Evolutionary conservation across 2,113 vertebrate species (phyloP).

Genomic region (Passer montanus): DNA sequence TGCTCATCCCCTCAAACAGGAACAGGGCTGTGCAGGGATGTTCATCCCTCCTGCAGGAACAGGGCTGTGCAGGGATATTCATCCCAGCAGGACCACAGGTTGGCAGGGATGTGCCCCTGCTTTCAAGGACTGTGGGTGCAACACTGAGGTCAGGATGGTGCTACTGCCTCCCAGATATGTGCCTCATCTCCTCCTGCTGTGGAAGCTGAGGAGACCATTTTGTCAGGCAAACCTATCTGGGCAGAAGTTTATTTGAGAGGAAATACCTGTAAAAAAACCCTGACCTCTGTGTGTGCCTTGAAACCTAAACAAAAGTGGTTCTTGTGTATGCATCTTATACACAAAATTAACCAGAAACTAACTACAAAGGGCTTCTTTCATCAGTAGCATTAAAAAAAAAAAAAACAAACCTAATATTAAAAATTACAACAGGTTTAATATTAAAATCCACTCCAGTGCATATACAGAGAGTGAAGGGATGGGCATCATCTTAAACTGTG

Average conservation of each 20-base stretch:
- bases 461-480: no score
- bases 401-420: neutral
- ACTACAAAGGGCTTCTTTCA: neutral
- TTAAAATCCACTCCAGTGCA: neutral
- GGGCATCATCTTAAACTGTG: rapidly evolving
- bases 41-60: neutral
- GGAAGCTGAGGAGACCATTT: neutral
- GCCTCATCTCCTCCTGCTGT: neutral
- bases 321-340: neutral
- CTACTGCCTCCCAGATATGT: neutral
- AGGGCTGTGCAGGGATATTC: neutral
- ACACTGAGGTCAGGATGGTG: neutral
- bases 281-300: neutral
- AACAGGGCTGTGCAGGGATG: neutral
- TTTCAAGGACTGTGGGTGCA: neutral
- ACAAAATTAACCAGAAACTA: neutral
- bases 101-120: neutral
- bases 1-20: neutral
- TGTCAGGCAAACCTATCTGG: neutral
- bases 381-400: neutral
- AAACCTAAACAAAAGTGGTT: neutral
- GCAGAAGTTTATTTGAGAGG: neutral
- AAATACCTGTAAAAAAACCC: neutral
- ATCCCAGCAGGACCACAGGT: neutral
- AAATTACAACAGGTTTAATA: neutral